phyloP scores from a whole-genome alignment of 1,140 invertebrate genomes.

The Drosophila grimshawi region DNA sequence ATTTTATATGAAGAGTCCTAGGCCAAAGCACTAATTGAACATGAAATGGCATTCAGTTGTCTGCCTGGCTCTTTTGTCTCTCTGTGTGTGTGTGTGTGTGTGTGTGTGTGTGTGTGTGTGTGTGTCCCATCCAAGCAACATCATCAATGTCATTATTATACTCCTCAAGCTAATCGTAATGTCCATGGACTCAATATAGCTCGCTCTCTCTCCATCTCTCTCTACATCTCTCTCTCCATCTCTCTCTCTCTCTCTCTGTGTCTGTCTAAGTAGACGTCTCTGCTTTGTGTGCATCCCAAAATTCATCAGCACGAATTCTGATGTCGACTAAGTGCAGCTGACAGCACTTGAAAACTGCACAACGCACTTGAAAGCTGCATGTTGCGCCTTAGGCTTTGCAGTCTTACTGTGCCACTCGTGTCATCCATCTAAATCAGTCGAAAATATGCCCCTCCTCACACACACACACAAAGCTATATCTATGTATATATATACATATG shows the following conservation, averaged over 20 bases:
- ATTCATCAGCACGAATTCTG: constrained; percentile 59
- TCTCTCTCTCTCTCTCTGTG: not conserved
- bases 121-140: not conserved
- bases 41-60: constrained; percentile 60
- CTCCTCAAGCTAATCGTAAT: constrained; percentile 27
- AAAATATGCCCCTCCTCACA: not conserved
- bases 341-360: constrained; percentile 70
- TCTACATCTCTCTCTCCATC: not conserved
- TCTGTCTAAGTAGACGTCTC: not conserved
- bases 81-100: not conserved
- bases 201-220: not conserved
- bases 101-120: not conserved
- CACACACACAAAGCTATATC: constrained; percentile 5
- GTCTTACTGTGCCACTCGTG: constrained; percentile 36
- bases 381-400: constrained; percentile 51
- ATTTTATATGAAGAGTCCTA: constrained; percentile 71
- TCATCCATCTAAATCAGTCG: constrained; percentile 56
- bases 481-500: not conserved
- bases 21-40: constrained; percentile 73
- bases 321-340: constrained; percentile 64
- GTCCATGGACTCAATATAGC: not conserved
- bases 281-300: constrained; percentile 16
- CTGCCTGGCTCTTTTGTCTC: not conserved
- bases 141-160: constrained; percentile 30
- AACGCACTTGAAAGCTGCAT: constrained; percentile 48